Percentiles rank a stretch among this genome's conserved stretches.
These are phyloP conservation scores for Tubulanus polymorphus DNA, from an alignment of 2,888 invertebrate genomes.

Conservation along the genomic window DNA sequence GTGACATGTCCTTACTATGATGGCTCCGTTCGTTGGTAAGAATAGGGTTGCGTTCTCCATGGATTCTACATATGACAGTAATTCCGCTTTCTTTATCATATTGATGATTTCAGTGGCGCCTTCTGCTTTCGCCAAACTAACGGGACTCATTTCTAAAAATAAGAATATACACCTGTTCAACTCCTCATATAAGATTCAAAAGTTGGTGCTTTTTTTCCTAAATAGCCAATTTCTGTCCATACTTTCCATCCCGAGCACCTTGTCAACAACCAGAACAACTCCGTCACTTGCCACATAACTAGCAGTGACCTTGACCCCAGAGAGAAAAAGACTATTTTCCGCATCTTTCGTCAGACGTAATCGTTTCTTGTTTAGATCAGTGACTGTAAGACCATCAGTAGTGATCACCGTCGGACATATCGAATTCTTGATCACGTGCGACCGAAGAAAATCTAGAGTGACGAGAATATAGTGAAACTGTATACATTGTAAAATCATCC, in stretches of 20 bases:
- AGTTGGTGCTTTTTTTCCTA: too few species aligned
- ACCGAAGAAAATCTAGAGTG: constrained; percentile 62
- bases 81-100: constrained; percentile 52
- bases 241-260: constrained; percentile 55
- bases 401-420: constrained; percentile 62
- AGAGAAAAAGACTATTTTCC: constrained; percentile 60
- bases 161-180: too few species aligned
- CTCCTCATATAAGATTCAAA: too few species aligned
- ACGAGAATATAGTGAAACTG: background rate
- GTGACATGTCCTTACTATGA: constrained; percentile 50
- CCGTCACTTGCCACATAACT: constrained; percentile 67
- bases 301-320: constrained; percentile 59
- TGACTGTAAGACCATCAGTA: too few species aligned
- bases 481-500: too few species aligned
- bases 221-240: too few species aligned
- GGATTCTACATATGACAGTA: constrained; percentile 49
- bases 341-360: constrained; percentile 57
- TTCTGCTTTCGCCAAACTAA: constrained; percentile 61
- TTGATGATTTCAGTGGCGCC: constrained; percentile 63
- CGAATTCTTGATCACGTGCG: constrained; percentile 66
- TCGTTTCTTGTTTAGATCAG: constrained; percentile 57
- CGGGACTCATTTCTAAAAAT: too few species aligned
- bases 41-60: constrained; percentile 56
- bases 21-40: constrained; percentile 56
- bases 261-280: constrained; percentile 68